phyloP scores from a whole-genome alignment of 2,888 invertebrate species.

The Drosophila anomalata region DNA sequence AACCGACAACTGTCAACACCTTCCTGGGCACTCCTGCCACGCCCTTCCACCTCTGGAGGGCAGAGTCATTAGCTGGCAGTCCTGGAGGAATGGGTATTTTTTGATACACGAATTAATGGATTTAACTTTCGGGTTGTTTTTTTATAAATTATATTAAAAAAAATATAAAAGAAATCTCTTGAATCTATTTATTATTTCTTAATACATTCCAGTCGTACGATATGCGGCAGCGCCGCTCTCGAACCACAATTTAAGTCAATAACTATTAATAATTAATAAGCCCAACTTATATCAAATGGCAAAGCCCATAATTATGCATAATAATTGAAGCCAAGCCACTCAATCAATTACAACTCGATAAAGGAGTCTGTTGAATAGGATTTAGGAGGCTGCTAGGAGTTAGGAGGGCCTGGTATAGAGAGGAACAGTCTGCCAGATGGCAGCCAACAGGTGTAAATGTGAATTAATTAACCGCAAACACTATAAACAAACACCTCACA shows the following conservation, averaged over 20 bases:
- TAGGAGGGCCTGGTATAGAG: conserved; percentile 2
- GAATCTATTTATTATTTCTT: too few species aligned
- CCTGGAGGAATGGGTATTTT: background rate
- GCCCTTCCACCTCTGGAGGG: background rate
- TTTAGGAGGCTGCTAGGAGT: background rate
- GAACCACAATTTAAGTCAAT: too few species aligned
- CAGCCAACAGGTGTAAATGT: conserved; percentile 82
- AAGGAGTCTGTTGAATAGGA: background rate
- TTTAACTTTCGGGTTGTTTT: background rate
- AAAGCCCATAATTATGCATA: too few species aligned
- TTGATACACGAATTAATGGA: background rate
- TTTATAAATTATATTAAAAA: too few species aligned
- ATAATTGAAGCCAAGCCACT: conserved; percentile 4
- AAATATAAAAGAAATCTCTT: too few species aligned
- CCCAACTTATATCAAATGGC: conserved; percentile 14
- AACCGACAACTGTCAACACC: conserved; percentile 42
- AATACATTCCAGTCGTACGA: too few species aligned
- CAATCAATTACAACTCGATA: conserved; percentile 1
- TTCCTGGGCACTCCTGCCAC: conserved; percentile 12
- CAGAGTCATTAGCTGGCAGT: conserved; percentile 15
- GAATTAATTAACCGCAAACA: conserved; percentile 84
- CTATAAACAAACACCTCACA: conserved; percentile 78
- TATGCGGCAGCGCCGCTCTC: too few species aligned
- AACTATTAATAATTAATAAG: background rate
- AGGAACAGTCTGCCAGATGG: conserved; percentile 34